Conservation (phyloP, 1,140 invertebrate genomes). For the Heliconius eleuchia region DNA sequence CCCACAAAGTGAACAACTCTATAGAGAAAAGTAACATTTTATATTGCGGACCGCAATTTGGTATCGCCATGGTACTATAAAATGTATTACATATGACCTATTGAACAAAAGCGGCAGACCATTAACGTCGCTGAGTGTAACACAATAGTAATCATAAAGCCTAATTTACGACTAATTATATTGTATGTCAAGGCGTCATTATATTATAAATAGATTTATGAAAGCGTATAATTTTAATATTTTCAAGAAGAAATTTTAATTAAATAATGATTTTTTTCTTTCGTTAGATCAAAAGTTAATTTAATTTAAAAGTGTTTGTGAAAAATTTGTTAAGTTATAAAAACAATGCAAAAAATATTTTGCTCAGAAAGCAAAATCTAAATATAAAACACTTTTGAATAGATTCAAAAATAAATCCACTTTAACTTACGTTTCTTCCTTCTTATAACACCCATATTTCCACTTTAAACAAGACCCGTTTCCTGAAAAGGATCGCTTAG, state of each 20-base stretch:
- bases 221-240: background rate
- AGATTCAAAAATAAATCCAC: background rate
- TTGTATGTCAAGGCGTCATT: background rate
- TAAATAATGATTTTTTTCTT: no score
- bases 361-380: background rate
- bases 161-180: background rate
- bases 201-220: background rate
- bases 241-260: no score
- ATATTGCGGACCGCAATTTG: background rate
- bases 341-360: background rate
- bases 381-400: background rate
- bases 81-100: conserved; percentile 53
- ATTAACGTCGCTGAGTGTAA: conserved; percentile 41
- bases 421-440: conserved; percentile 75
- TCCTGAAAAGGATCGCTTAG: conserved; percentile 34
- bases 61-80: conserved; percentile 32
- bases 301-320: no score
- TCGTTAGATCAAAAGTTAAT: no score
- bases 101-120: conserved; percentile 50
- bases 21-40: background rate
- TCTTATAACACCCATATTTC: conserved; percentile 71
- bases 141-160: conserved; percentile 1
- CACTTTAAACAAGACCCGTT: conserved; percentile 45
- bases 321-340: no score
- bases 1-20: background rate